A percentile compares a stretch with the other conserved stretches of the same genome.
Conservation (phyloP, 64 coral and sea anemone species). For the Actinia equina region DNA sequence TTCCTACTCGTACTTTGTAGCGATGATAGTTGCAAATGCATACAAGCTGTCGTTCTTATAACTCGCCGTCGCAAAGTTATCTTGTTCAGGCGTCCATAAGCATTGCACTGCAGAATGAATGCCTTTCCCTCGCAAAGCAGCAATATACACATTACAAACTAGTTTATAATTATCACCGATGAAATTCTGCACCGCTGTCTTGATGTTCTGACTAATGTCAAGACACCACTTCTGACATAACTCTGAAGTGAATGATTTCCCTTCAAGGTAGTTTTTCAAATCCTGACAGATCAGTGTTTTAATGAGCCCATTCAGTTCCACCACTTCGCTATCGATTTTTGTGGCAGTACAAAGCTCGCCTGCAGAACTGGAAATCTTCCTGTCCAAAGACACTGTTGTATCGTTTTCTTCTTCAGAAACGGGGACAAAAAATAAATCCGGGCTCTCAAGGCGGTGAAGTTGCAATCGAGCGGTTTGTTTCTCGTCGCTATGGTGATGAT, state of each 20-base stretch:
- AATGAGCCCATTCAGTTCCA: constrained; percentile 28
- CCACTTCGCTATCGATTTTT: constrained; percentile 5
- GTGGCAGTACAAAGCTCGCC: constrained; percentile 22
- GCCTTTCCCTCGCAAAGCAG: constrained; percentile 70
- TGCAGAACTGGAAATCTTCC: constrained; percentile 33
- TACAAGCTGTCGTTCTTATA: constrained; percentile 87
- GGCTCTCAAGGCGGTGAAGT: constrained; percentile 23
- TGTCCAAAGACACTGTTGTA: constrained; percentile 1
- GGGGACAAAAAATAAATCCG: constrained; percentile 73
- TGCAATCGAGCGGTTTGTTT: not conserved
- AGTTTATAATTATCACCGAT: constrained; percentile 65
- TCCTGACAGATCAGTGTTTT: constrained; percentile 37
- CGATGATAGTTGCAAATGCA: constrained; percentile 74
- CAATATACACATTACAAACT: constrained; percentile 77
- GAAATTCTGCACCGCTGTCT: constrained; percentile 58
- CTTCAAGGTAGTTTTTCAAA: constrained; percentile 27
- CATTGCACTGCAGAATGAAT: constrained; percentile 75
- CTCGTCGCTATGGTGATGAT: constrained; percentile 12
- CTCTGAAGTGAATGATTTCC: constrained; percentile 53
- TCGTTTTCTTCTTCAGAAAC: constrained; percentile 40
- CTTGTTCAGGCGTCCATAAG: constrained; percentile 54
- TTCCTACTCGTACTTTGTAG: constrained; percentile 53
- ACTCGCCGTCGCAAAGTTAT: constrained; percentile 76
- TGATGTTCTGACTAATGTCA: constrained; percentile 68
- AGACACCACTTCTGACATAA: constrained; percentile 84